These are phyloP conservation scores for Chrysochloris asiatica DNA, from an alignment of 2,113 vertebrate species.

Conservation along the genomic window DNA sequence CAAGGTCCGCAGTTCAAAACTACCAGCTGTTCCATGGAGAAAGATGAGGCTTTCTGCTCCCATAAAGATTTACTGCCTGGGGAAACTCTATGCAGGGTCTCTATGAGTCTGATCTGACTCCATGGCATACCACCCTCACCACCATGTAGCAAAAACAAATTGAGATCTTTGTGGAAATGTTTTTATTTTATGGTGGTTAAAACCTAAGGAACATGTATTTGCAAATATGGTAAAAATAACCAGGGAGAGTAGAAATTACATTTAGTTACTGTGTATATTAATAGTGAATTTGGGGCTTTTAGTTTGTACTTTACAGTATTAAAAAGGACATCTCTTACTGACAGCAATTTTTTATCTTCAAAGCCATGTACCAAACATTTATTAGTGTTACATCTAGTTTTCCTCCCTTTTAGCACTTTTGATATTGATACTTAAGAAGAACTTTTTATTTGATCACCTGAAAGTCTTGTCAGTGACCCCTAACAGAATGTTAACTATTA, in stretches of 20 bases:
- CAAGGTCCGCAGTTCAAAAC: no score
- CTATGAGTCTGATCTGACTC: no score
- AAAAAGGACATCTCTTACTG: constrained; percentile 1
- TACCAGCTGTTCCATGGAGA: no score
- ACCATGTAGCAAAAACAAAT: constrained; percentile 12
- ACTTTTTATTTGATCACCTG: not conserved
- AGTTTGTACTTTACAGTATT: constrained; percentile 41
- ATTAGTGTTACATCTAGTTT: not conserved
- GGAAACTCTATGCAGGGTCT: no score
- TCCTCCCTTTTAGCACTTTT: constrained; percentile 16
- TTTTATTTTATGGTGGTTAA: constrained; percentile 28
- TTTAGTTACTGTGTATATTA: not conserved
- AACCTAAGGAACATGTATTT: not conserved
- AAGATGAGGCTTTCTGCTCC: no score
- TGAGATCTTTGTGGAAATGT: constrained; percentile 7
- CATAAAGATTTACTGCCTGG: no score
- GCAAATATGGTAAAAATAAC: constrained; percentile 6
- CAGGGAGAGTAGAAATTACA: not conserved
- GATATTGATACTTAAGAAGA: constrained; percentile 3
- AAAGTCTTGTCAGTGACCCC: constrained; percentile 38
- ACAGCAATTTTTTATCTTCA: constrained; percentile 42
- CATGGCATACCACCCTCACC: no score
- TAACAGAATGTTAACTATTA: constrained; percentile 1
- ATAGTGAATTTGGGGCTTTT: constrained; percentile 44
- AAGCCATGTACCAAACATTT: not conserved